These are phyloP conservation scores for Synergus laeviventris DNA, from an alignment of 2,888 invertebrate species.

Conservation along the genomic window DNA sequence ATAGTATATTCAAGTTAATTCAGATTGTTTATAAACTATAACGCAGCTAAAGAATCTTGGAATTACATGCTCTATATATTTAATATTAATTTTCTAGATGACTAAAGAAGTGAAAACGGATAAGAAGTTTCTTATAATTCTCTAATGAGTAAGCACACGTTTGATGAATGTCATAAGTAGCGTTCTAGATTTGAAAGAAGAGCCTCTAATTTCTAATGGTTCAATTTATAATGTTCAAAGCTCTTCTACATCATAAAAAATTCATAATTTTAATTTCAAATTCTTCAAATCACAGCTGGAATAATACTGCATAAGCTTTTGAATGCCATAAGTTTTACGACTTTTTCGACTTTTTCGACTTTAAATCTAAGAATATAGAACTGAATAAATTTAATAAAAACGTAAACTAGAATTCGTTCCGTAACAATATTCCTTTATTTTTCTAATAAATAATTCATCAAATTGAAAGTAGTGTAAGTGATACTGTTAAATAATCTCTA, in stretches of 20 bases:
- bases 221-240: too few relatives aligned
- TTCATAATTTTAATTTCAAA: not conserved
- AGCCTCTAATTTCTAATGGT: too few relatives aligned
- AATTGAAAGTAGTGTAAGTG: not conserved
- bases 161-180: too few relatives aligned
- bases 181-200: too few relatives aligned
- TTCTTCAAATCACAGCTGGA: not conserved
- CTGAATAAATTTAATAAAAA: not conserved
- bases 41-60: not conserved
- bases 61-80: conserved; percentile 11
- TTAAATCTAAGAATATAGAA: not conserved
- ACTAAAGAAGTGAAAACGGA: conserved; percentile 22
- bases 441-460: not conserved
- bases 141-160: too few relatives aligned
- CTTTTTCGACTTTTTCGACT: not conserved
- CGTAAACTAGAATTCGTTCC: not conserved
- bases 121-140: not conserved
- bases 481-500: not conserved
- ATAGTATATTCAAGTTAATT: conserved; percentile 2
- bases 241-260: too few relatives aligned
- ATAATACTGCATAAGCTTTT: not conserved
- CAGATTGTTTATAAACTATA: not conserved
- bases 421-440: not conserved
- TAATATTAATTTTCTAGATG: conserved; percentile 17
- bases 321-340: not conserved